Percentiles rank a stretch among this genome's conserved stretches.
These are phyloP conservation scores for Varecia variegata DNA, from an alignment of 2,797 vertebrate genomes.

Conservation along the genomic window DNA sequence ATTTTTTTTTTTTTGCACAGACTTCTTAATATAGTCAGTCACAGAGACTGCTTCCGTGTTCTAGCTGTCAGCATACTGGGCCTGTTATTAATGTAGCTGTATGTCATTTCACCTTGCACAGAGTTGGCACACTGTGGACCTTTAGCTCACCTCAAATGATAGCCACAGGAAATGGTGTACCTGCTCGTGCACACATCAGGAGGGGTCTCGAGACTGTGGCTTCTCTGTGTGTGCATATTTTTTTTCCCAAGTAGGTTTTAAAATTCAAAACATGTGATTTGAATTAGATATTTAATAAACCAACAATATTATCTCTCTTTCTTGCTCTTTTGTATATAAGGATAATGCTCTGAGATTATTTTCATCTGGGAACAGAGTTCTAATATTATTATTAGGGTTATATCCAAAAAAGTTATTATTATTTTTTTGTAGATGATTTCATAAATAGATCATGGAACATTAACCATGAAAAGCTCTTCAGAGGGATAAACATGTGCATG, in stretches of 20 bases:
- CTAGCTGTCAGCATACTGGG: background rate
- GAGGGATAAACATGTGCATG: background rate
- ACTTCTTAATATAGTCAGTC: slow-evolving; percentile 22
- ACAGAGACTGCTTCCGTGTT: background rate
- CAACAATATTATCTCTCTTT: background rate
- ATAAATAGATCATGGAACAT: background rate
- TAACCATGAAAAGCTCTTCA: background rate
- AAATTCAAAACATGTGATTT: slow-evolving; percentile 31
- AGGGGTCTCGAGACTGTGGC: background rate
- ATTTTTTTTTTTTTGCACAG: background rate
- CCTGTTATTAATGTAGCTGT: background rate
- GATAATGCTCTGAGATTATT: background rate
- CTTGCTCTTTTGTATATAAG: background rate
- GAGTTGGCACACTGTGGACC: background rate
- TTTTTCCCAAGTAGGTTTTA: background rate
- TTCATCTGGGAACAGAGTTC: background rate
- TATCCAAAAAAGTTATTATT: background rate
- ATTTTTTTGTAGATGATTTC: background rate
- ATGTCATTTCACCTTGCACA: background rate
- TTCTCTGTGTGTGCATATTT: background rate
- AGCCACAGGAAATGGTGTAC: background rate
- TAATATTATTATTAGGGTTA: background rate
- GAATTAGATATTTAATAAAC: slow-evolving; percentile 35
- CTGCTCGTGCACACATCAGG: too few relatives aligned
- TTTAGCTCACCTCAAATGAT: background rate